Evolutionary conservation across 2,113 vertebrate species (phyloP).

Genomic region (Sphaerodactylus townsendi): DNA sequence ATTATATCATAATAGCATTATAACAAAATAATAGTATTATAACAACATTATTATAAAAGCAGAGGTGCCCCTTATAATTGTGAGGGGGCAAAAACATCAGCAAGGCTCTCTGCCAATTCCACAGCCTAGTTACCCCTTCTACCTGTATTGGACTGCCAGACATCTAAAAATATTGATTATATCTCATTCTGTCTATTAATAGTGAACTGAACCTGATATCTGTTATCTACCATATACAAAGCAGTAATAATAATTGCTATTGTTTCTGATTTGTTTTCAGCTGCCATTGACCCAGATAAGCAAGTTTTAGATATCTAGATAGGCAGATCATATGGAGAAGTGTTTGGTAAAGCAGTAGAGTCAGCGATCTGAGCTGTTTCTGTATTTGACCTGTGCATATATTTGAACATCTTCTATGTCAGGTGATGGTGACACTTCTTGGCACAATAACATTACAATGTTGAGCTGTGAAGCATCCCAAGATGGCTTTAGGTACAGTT

Average conservation of each 20-base stretch:
- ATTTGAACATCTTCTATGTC: not conserved
- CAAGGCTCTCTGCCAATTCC: too few relatives aligned
- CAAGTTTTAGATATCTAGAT: not conserved
- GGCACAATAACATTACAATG: not conserved
- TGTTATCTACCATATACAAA: not conserved
- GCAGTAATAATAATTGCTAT: not conserved
- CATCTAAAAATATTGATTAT: constrained; percentile 42
- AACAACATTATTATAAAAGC: too few relatives aligned
- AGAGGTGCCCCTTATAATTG: too few relatives aligned
- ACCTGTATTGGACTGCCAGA: too few relatives aligned
- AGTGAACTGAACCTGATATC: constrained; percentile 12
- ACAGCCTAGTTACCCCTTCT: too few relatives aligned
- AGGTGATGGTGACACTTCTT: not conserved
- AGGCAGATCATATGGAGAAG: not conserved
- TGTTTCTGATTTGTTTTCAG: not conserved
- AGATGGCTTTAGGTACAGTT: not conserved
- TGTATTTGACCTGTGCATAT: not conserved
- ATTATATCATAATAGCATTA: too few relatives aligned
- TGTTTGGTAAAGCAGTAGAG: not conserved
- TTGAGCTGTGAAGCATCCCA: not conserved
- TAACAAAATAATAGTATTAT: too few relatives aligned
- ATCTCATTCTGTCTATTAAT: not conserved
- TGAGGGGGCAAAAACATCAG: too few relatives aligned
- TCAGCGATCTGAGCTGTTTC: not conserved
- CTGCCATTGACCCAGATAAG: constrained; percentile 10